Evolutionary conservation across 1,140 invertebrate genomes (phyloP), one percentile per base, ranked within the genome.

Genomic region (Melanaphis sacchari): DNA sequence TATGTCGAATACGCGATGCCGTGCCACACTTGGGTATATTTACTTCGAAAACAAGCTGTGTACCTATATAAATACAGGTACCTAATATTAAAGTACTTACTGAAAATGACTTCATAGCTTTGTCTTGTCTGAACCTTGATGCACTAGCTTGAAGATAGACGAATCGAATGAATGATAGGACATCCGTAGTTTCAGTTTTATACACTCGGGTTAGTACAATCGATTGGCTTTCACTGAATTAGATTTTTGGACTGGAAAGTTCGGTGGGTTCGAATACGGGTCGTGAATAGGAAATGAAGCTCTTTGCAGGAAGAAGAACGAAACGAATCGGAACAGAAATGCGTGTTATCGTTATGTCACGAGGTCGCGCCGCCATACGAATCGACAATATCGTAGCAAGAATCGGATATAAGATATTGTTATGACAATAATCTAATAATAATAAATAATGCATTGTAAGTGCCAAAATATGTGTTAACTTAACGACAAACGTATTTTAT

Each of bases 141-240:
- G 81, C 43, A 76, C 76, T 22, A 49, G 31, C 76, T 84, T 84
- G 76, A 38, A 84, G 76, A 93, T 46, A 11, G 40, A 38, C 21
- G 18, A 26, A 38, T 40, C 36, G 91, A 93, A 93, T 93, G 91
- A 52, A 46, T 82, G 76, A 52, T 36, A 46, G n/a, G 46, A 84
- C 91, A 5, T 2, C 41, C 11, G 66, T 26, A 22, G n/a, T 54
- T 84, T 85, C 91, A 15, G 91, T 93, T 93, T 93, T 93, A 93
- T 93, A 93, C n/a, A 18, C 40, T 82, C 59, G n/a, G 38, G 81
- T 22, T n/a, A 26, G 89, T 52, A 81, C 81, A 11, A 82, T 40
- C 36, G 90, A 91, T 91, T 93, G 90, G 91, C 91, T 93, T 93
- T 93, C 91, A 49, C 91, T 93, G n/a, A 26, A 81, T 93, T 84